Evolutionary conservation across 2,113 vertebrate species (phyloP).

Genomic region (Bufo bufo): DNA sequence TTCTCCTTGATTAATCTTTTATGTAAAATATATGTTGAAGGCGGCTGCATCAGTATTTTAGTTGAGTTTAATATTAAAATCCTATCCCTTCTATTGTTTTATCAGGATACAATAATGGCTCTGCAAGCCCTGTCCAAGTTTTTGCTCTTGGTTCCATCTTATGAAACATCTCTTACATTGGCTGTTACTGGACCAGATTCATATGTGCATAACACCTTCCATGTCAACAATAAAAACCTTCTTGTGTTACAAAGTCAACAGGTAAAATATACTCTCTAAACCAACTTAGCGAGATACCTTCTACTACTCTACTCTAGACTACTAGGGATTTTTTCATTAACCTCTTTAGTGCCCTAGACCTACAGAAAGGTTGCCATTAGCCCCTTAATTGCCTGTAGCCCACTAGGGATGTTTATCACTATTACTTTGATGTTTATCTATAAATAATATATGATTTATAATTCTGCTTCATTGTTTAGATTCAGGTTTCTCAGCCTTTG

Average conservation of each 20-base stretch:
- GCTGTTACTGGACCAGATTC: slow-evolving; percentile 10
- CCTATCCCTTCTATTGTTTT: neutral
- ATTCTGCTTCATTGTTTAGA: slow-evolving; percentile 4
- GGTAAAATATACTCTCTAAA: slow-evolving; percentile 31
- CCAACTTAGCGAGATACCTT: neutral
- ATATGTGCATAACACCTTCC: slow-evolving; percentile 1
- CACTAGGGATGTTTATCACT: no score
- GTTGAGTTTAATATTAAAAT: neutral
- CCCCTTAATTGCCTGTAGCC: no score
- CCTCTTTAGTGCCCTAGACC: no score
- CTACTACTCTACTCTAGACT: no score
- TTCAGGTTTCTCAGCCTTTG: slow-evolving; percentile 13
- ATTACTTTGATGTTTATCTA: neutral
- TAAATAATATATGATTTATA: neutral
- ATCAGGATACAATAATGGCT: slow-evolving; percentile 74
- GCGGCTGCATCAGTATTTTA: neutral
- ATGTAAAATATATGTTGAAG: neutral
- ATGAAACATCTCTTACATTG: slow-evolving; percentile 39
- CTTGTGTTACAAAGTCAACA: slow-evolving; percentile 35
- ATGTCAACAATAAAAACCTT: slow-evolving; percentile 37
- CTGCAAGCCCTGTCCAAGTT: slow-evolving; percentile 71
- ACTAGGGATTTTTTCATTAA: no score
- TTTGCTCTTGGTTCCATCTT: neutral
- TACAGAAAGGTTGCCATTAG: no score
- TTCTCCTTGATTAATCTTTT: neutral